Conservation (phyloP, 2,113 vertebrate species). For the Dipodomys merriami region DNA sequence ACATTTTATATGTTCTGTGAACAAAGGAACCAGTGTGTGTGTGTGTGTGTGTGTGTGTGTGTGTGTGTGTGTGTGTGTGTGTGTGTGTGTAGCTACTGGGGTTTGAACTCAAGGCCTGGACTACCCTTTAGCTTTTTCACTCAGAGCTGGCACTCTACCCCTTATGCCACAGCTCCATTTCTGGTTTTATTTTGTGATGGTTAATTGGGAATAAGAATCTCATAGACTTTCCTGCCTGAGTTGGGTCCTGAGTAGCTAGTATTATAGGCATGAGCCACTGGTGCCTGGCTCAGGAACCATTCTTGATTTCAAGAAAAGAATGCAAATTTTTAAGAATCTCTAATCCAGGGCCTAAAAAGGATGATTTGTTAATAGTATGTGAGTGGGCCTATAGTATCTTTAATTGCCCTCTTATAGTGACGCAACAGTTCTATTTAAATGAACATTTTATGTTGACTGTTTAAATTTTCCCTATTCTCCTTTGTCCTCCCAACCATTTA, state of each 20-base stretch:
- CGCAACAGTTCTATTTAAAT: conserved; percentile 41
- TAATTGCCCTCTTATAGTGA: conserved; percentile 38
- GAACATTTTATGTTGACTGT: conserved; percentile 9
- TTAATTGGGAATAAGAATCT: too few relatives aligned
- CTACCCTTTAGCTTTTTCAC: too few relatives aligned
- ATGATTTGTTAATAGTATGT: conserved; percentile 33
- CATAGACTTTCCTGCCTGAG: too few relatives aligned
- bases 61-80: too few relatives aligned
- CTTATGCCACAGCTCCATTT: too few relatives aligned
- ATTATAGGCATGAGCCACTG: too few relatives aligned
- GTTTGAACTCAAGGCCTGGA: too few relatives aligned
- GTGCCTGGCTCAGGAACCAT: background rate
- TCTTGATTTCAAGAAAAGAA: conserved; percentile 60
- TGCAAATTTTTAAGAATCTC: conserved; percentile 45
- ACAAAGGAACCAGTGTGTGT: background rate
- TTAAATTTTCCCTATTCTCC: conserved; percentile 35
- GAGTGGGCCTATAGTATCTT: conserved; percentile 10
- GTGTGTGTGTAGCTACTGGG: too few relatives aligned
- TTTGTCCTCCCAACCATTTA: conserved; percentile 56
- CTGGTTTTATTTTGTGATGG: too few relatives aligned
- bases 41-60: too few relatives aligned
- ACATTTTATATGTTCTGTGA: conserved; percentile 33
- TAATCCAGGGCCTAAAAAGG: conserved; percentile 40
- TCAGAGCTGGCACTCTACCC: too few relatives aligned
- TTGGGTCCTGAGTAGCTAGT: too few relatives aligned